phyloP scores from a whole-genome alignment of 1,140 invertebrate genomes.

The Caenorhabditis inopinata region DNA sequence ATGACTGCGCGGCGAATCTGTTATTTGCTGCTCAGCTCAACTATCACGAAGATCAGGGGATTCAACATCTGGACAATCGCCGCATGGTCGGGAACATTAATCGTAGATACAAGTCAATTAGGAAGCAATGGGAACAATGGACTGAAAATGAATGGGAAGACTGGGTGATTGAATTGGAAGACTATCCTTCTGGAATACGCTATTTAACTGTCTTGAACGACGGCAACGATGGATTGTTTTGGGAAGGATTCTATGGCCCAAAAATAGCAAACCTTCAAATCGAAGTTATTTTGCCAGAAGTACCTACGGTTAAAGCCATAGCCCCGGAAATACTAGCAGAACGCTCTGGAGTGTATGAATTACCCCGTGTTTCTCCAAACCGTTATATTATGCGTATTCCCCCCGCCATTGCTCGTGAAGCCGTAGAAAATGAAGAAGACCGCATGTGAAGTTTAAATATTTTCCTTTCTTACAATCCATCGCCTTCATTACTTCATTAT shows the following conservation, averaged over 20 bases:
- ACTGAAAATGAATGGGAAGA: not conserved
- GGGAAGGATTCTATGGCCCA: not conserved
- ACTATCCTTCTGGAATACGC: not conserved
- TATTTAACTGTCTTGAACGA: not conserved
- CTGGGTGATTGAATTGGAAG: not conserved
- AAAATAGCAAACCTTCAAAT: constrained; percentile 2
- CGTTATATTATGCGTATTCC: not conserved
- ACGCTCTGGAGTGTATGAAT: no score
- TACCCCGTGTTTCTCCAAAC: not conserved
- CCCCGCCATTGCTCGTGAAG: not conserved
- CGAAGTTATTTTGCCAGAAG: not conserved
- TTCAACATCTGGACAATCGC: not conserved
- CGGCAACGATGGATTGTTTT: not conserved
- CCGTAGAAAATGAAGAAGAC: not conserved
- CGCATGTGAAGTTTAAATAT: no score
- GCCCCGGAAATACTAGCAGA: no score
- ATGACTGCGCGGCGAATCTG: not conserved
- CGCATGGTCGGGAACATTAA: not conserved
- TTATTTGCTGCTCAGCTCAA: not conserved
- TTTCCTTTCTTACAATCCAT: no score
- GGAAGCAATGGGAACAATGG: not conserved
- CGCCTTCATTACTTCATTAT: no score
- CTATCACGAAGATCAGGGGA: not conserved
- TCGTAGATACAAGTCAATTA: not conserved
- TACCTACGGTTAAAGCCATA: not conserved